A percentile compares a stretch with the other conserved stretches of the same genome.
Evolutionary conservation across 2,888 invertebrate species (phyloP).

Genomic region (Drosophila macrothrix): DNA sequence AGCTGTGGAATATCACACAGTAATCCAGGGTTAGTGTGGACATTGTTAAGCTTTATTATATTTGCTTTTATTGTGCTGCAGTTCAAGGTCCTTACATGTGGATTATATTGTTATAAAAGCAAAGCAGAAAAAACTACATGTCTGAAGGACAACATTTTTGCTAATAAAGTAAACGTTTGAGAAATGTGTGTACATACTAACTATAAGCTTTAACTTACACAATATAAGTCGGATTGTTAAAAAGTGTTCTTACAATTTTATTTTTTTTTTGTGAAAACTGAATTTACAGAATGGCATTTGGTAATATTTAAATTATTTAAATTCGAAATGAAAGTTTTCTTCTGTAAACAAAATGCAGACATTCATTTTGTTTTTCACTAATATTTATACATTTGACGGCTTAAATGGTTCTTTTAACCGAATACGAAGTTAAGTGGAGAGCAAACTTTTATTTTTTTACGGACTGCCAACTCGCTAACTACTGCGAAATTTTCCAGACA

Average conservation of each 20-base stretch:
- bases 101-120: constrained; percentile 26
- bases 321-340: not conserved
- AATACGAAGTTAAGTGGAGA: not conserved
- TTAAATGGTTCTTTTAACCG: not conserved
- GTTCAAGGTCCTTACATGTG: constrained; percentile 46
- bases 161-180: not conserved
- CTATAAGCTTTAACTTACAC: not conserved
- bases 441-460: not conserved
- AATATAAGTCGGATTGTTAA: not conserved
- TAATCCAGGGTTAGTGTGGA: constrained; percentile 34
- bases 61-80: constrained; percentile 63
- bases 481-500: constrained; percentile 12
- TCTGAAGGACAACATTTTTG: not conserved
- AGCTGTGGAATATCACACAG: constrained; percentile 72
- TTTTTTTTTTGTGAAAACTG: not conserved
- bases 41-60: constrained; percentile 38
- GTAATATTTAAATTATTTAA: not conserved
- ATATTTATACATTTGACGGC: not conserved
- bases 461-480: not conserved
- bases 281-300: not conserved
- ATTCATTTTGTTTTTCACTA: not conserved
- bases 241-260: not conserved
- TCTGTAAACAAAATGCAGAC: not conserved
- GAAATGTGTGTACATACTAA: not conserved
- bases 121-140: constrained; percentile 20